These are phyloP conservation scores for Venustoraphidia nigricollis DNA, from an alignment of 2,888 invertebrate species.

Conservation along the genomic window DNA sequence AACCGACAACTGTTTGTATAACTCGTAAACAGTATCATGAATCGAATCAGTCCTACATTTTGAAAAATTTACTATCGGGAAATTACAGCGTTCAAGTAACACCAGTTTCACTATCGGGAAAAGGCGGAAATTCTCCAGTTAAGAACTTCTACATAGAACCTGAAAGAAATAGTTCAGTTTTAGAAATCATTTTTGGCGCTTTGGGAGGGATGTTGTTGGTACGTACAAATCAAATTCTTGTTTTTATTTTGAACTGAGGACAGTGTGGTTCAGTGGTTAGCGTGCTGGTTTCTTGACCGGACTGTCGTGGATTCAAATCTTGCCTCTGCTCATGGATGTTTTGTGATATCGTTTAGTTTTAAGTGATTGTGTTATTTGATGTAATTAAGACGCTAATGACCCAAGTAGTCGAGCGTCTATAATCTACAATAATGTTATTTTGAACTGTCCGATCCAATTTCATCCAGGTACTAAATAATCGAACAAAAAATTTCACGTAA, in stretches of 20 bases:
- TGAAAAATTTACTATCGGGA: slow-evolving; percentile 51
- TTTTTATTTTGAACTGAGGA: neutral
- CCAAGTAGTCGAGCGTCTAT: too few relatives aligned
- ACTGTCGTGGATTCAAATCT: too few relatives aligned
- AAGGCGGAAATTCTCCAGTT: slow-evolving; percentile 42
- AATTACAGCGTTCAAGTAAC: slow-evolving; percentile 68
- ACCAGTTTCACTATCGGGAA: slow-evolving; percentile 64
- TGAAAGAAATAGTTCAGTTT: slow-evolving; percentile 13
- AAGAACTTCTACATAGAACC: slow-evolving; percentile 47
- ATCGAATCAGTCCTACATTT: slow-evolving; percentile 30
- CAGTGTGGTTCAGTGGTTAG: slow-evolving; percentile 2
- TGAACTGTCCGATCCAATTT: too few relatives aligned
- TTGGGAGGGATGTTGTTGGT: slow-evolving; percentile 11
- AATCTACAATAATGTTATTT: too few relatives aligned
- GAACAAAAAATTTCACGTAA: too few relatives aligned
- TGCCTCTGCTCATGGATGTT: too few relatives aligned
- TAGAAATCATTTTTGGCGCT: slow-evolving; percentile 20
- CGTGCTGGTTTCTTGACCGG: neutral
- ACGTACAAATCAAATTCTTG: neutral
- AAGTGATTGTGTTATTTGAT: too few relatives aligned
- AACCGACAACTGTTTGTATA: slow-evolving; percentile 47
- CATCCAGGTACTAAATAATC: too few relatives aligned
- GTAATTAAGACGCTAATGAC: too few relatives aligned
- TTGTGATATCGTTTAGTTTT: too few relatives aligned
- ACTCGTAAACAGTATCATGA: slow-evolving; percentile 41